Evolutionary conservation across 2,888 invertebrate genomes (phyloP), one percentile per base, ranked within the genome.

Genomic region (Pyrochroa serraticornis): DNA sequence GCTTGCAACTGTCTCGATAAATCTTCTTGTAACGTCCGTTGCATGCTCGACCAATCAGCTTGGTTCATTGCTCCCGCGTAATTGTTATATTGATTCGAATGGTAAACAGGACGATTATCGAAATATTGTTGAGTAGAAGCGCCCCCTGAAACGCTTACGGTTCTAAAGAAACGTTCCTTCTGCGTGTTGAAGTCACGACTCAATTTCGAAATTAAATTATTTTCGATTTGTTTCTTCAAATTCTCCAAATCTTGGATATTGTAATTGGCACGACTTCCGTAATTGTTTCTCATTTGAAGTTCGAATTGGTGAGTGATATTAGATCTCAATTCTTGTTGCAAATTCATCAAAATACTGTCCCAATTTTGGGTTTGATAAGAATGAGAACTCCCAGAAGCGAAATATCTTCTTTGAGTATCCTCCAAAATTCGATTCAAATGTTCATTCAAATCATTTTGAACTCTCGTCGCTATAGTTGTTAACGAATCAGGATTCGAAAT

Each of bases 251-350:
- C 78, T 12, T 67, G 70, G 8, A 66, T 35, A 55, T 77, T 77
- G 42, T 71, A 72, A 22, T 75, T 69, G 7, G 61, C 64, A 3
- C 55, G 56, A 3, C 69, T 62, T 7, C 72, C 71, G 38, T 77
- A 78, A 30, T 72, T 69, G 31, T 64, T 68, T 8, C 68, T 57
- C 13, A 79, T 63, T 57, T 76, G 70, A 30, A 72, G 70, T 35
- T 78, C 70, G n/a, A 79, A 58, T 1, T 67, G 55, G 37, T 64
- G 63, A 3, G 76, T 77, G 9, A 78, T 53, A 53, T 79, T 79
- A 30, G 68, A 64, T 44, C 68, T 65, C 14, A 79, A 50, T 42
- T 78, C 75, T 8, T 73, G 63, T 49, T 70, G 69, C 10, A 79
- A 60, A 38, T 71, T 63, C 22, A 76, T 68, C 12, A 77, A 62